A percentile compares a stretch with the other conserved stretches of the same genome.
phyloP scores from a whole-genome alignment of 2,797 vertebrate species.

The Aeoliscus strigatus region DNA sequence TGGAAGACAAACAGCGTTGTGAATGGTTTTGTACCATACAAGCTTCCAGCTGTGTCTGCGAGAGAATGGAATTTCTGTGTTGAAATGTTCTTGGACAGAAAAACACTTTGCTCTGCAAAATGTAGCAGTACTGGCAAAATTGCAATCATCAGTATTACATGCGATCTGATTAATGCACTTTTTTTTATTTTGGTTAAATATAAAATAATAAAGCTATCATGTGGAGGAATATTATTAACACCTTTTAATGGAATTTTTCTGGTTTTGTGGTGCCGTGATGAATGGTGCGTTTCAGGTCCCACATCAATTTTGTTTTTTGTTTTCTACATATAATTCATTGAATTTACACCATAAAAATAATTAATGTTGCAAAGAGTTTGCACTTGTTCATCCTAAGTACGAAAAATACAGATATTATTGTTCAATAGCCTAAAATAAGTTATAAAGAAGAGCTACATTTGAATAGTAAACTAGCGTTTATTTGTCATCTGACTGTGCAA shows the following conservation, averaged over 20 bases:
- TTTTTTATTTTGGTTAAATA: conserved; percentile 44
- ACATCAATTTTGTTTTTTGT: conserved; percentile 30
- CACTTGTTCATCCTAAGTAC: conserved; percentile 2
- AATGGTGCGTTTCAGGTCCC: conserved; percentile 30
- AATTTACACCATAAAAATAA: conserved; percentile 14
- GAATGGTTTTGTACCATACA: conserved; percentile 22
- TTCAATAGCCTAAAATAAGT: conserved; percentile 33
- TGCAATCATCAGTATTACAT: conserved; percentile 33
- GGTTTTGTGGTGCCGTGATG: conserved; percentile 19
- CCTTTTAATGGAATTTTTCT: conserved; percentile 10
- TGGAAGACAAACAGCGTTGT: conserved; percentile 17
- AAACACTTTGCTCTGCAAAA: conserved; percentile 44
- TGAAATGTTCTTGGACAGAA: conserved; percentile 20
- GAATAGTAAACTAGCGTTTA: conserved; percentile 15
- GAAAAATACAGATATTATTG: conserved; percentile 25
- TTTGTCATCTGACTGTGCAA: conserved; percentile 29
- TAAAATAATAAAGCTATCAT: conserved; percentile 41
- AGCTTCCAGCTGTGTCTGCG: conserved; percentile 15
- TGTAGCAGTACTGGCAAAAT: conserved; percentile 44
- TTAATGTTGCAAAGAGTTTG: conserved; percentile 19
- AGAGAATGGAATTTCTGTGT: conserved; percentile 18
- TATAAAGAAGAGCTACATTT: conserved; percentile 17
- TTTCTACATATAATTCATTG: conserved; percentile 20
- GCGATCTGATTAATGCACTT: conserved; percentile 27
- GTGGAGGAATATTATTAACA: conserved; percentile 11